Base-by-base conservation (phyloP, 2,888 invertebrate species). In the Ophion ellenae region DNA sequence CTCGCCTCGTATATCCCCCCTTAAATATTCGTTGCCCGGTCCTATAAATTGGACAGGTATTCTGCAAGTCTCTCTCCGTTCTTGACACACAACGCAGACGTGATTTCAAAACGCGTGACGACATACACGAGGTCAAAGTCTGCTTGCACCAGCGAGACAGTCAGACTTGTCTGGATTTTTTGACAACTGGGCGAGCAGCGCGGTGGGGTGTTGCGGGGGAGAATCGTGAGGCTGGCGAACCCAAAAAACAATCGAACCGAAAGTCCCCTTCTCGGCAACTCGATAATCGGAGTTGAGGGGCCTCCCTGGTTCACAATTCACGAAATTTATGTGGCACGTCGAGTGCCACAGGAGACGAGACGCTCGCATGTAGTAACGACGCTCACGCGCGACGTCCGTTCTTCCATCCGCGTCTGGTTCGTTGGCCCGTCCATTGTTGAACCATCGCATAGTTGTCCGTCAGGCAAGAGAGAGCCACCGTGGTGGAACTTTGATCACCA, bases 391-490 rank as follows among this genome's bases (percentile, higher is more conserved):
- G 77, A 81, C 81, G 81, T 69, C 36, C 80, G 77, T 69, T 53
- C 74, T 57, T 76, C 80, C 74, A 83, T 79, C 83, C 83, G 81
- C 74, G 81, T 83, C 84, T 85, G 87, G 87, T 87, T 87, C 87
- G 80, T 87, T 87, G 87, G 83, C 84, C 85, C 74, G 87, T 70
- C 81, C 86, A 85, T 87, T 87, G 85, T 87, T 87, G 84, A 77
- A 71, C 77, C 75, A 64, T 61, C 66, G 63, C 47, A 47, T 47
- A 28, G 53, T n/a, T 47, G 71, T 53, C 61, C 70, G 28, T 57
- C 74, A 7, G 47, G 57, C 40, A 61, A 40, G 40, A 40, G 40
- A 40, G 14, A 14, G 14, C 47, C 47, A 47, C 47, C 66, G 24
- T 59, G 81, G 32, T 61, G 70, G 45, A 63, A 79, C 63, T 71